Conservation (phyloP, 2,888 invertebrate species). For the Aricia artaxerxes region DNA sequence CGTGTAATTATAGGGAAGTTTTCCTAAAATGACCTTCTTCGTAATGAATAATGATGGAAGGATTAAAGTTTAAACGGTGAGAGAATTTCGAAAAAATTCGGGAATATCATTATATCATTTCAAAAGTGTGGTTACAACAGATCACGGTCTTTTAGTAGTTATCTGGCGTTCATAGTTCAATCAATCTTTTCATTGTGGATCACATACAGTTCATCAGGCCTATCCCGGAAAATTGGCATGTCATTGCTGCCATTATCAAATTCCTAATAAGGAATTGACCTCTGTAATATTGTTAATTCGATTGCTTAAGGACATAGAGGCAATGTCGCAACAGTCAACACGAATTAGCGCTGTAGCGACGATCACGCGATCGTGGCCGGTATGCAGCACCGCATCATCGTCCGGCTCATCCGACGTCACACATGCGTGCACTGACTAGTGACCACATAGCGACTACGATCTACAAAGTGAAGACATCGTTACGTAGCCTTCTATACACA, state of each 20-base stretch:
- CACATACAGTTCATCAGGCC: too few species aligned
- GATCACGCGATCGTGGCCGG: neutral
- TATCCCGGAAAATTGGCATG: neutral
- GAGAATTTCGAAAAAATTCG: too few species aligned
- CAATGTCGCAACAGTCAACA: neutral
- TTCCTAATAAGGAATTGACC: neutral
- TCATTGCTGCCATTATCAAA: neutral
- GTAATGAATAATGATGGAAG: too few species aligned
- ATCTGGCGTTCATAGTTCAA: neutral
- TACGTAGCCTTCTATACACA: neutral
- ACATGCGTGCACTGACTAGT: conserved; percentile 12
- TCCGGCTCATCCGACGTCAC: conserved; percentile 3
- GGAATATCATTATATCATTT: too few species aligned
- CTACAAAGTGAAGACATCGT: neutral
- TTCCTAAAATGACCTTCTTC: too few species aligned
- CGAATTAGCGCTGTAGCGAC: neutral
- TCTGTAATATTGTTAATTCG: neutral
- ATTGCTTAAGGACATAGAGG: neutral
- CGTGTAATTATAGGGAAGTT: too few species aligned
- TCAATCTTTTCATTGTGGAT: too few species aligned
- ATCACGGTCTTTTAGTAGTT: neutral
- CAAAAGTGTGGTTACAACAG: too few species aligned
- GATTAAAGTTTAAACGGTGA: too few species aligned
- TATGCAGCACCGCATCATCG: neutral
- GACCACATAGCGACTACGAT: neutral